Evolutionary conservation across 2,888 invertebrate species (phyloP), one percentile per base, ranked within the genome.

Genomic region (Volucella inanis): DNA sequence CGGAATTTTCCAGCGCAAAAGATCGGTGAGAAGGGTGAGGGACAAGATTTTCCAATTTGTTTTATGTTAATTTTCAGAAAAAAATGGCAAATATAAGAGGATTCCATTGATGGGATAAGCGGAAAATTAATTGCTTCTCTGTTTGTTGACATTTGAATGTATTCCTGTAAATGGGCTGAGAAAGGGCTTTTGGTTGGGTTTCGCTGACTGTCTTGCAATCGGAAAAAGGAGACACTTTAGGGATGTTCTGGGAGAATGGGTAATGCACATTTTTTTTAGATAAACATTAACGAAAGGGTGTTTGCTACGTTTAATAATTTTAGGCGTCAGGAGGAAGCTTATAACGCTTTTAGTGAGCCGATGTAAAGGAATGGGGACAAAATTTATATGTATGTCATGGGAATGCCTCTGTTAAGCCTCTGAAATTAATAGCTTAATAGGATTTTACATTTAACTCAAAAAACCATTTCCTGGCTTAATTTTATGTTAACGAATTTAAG

Each of bases 71-170:
- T 84, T 84, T 74, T 75, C 22, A 50, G n/a, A 54, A 71, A 75
- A 76, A 72, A 76, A 31, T 38, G 54, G 55, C 68, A 76, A 85
- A 77, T 54, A 62, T 80, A 85, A 80, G 76, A 80, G 85, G 80
- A 85, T 85, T 85, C 54, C 68, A 57, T 72, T 80, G 80, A 80
- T 71, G 67, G 80, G 85, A 85, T 85, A 85, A 85, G 85, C 85
- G 85, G 76, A 72, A 80, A 85, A 85, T 85, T 85, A 85, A 85
- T 80, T 80, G 85, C 80, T 77, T 76, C 68, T 67, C 71, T 64
- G 71, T 76, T 76, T 80, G 80, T 77, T 80, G 65, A 76, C 72
- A 64, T 76, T 80, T 59, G 52, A 76, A 71, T 65, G 61, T 15
- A 81, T 3, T 31, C 31, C 6, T 31, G 31, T 72, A 80, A 77